phyloP scores from a whole-genome alignment of 2,797 vertebrate genomes.

The Hippopotamyrus pictus region DNA sequence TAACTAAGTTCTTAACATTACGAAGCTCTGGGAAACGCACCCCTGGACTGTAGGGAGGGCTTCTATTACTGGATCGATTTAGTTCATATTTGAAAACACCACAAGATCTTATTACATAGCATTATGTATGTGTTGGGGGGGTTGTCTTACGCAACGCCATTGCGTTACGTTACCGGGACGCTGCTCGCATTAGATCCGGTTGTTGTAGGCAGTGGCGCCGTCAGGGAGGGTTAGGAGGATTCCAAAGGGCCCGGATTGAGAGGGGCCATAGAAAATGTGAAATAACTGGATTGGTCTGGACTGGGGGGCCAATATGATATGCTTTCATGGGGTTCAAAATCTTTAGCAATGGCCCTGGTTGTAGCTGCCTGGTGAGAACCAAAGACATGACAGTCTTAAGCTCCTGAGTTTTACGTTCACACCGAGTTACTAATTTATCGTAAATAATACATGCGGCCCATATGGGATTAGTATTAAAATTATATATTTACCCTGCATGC shows the following conservation, averaged over 20 bases:
- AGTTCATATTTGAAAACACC: background rate
- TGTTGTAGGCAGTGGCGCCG: background rate
- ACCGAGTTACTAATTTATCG: background rate
- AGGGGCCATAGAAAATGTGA: background rate
- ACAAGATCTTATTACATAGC: background rate
- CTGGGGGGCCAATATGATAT: background rate
- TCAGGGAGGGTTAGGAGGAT: background rate
- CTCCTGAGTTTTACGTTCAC: background rate
- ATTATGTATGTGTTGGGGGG: background rate
- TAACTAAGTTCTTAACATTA: background rate
- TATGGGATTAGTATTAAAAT: background rate
- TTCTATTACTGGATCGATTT: background rate
- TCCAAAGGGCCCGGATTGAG: background rate
- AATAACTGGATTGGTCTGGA: background rate
- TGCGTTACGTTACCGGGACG: background rate
- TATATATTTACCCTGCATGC: background rate
- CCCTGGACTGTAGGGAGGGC: background rate
- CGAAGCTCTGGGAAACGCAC: background rate
- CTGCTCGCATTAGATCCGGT: background rate
- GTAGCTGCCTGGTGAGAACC: background rate
- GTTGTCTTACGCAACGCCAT: background rate
- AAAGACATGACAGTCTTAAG: background rate
- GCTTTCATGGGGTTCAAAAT: background rate
- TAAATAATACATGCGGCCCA: background rate
- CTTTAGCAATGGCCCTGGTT: background rate